A percentile compares a stretch with the other conserved stretches of the same genome.
Conservation (phyloP, 2,113 vertebrate genomes). For the Poeciliopsis prolifica region DNA sequence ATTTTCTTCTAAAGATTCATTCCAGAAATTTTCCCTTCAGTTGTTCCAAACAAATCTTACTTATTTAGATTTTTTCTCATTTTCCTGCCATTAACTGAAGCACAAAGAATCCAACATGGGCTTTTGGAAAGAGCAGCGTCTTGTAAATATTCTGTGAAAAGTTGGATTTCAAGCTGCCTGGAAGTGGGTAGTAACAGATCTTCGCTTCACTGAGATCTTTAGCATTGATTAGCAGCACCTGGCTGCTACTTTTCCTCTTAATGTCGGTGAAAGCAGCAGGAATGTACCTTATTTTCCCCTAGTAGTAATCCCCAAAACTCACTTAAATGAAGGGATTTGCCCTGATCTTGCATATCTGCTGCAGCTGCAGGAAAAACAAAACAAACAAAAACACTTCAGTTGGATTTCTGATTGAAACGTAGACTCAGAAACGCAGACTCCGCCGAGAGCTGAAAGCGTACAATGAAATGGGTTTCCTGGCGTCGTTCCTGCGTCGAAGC, state of each 20-base stretch:
- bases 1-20: not conserved
- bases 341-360: slow-evolving; percentile 73
- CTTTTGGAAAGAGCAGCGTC: too few relatives aligned
- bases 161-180: not conserved
- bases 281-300: not conserved
- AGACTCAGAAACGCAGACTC: not conserved
- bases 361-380: slow-evolving; percentile 51
- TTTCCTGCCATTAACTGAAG: not conserved
- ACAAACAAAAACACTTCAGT: not conserved
- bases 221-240: not conserved
- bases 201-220: not conserved
- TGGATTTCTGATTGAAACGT: not conserved
- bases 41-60: not conserved
- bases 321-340: slow-evolving; percentile 78
- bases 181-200: not conserved
- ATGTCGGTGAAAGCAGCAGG: not conserved
- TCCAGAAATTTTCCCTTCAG: not conserved
- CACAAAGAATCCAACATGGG: not conserved
- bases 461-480: slow-evolving; percentile 72
- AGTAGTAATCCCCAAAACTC: slow-evolving; percentile 5
- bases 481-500: slow-evolving; percentile 64
- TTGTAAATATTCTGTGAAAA: not conserved
- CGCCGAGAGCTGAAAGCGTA: slow-evolving; percentile 59
- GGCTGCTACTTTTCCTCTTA: too few relatives aligned
- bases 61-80: not conserved